Evolutionary conservation across 2,113 vertebrate species (phyloP), one percentile per base, ranked within the genome.

Genomic region (Micromys minutus): DNA sequence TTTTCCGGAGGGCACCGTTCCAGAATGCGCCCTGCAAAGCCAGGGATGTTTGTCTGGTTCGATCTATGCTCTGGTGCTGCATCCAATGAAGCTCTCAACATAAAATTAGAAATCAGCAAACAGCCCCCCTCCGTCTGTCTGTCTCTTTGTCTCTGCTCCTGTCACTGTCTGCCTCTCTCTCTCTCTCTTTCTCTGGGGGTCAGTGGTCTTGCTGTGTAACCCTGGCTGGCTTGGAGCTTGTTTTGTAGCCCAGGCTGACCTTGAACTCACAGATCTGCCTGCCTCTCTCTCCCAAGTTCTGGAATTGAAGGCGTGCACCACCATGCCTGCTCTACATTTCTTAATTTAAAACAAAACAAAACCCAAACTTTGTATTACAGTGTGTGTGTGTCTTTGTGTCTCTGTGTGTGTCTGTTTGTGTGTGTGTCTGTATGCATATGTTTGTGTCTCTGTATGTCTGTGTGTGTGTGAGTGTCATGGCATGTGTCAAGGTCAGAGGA

Each of bases 101-200:
- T 22, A 12, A 5, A 47, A 29, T 0, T 47, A 67, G 39, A 80
- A 63, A 39, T 34, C 55, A 29, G 13, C 4, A 42, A 36, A 22
- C 24, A 13, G 26, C 47, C 52, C 4, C 22, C 26, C 24, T 29
- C 42, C 7, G 17, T 22, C 19, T 59, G 1, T 59, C 6, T 81
- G 1, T 39, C 6, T 26, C 5, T 1, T 12, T 17, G 10, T 3
- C 12, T 45, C 10, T 45, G 4, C 29, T 1, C n/a, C 29, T 69
- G 1, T 15, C 31, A 36, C 13, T 36, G 6, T 61, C 59, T 8
- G 6, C 24, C 59, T 61, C 59, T 61, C 21, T 31, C 72, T 45
- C 39, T 39, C 42, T 39, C n/a, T 74, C 11, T 74, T 21, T 74
- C 42, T 75, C 72, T 45, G 52, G 2, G 4, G 45, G 50, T 8